These are phyloP conservation scores for Akabosia matsudoensis DNA, from an alignment of 1,140 invertebrate species.

Conservation along the genomic window DNA sequence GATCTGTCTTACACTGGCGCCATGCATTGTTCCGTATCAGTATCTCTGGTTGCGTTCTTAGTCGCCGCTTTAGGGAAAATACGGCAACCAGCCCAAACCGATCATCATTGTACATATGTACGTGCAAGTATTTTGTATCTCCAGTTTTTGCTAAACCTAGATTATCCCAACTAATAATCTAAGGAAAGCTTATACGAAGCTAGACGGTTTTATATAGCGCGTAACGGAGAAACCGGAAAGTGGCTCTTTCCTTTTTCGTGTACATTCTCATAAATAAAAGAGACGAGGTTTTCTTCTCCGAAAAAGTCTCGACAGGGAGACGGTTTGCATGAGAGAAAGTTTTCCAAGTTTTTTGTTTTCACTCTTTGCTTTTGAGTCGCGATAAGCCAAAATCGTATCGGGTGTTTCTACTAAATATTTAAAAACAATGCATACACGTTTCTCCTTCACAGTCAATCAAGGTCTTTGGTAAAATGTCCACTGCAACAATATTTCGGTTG, in stretches of 20 bases:
- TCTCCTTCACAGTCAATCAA: no score
- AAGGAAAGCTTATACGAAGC: no score
- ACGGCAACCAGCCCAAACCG: neutral
- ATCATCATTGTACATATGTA: neutral
- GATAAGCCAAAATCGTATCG: no score
- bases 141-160: neutral
- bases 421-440: no score
- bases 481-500: no score
- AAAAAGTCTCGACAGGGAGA: no score
- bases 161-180: neutral
- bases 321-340: no score
- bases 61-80: no score
- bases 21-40: neutral
- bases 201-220: neutral
- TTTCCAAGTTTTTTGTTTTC: no score
- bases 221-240: neutral
- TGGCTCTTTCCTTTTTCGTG: neutral
- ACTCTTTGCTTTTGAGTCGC: no score
- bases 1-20: constrained; percentile 16
- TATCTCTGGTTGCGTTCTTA: neutral
- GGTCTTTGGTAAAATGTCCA: no score
- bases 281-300: neutral
- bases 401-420: no score
- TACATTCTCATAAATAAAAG: neutral
- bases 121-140: neutral